Conservation (phyloP, 2,888 invertebrate species). For the Drosophila subsilvestris region DNA sequence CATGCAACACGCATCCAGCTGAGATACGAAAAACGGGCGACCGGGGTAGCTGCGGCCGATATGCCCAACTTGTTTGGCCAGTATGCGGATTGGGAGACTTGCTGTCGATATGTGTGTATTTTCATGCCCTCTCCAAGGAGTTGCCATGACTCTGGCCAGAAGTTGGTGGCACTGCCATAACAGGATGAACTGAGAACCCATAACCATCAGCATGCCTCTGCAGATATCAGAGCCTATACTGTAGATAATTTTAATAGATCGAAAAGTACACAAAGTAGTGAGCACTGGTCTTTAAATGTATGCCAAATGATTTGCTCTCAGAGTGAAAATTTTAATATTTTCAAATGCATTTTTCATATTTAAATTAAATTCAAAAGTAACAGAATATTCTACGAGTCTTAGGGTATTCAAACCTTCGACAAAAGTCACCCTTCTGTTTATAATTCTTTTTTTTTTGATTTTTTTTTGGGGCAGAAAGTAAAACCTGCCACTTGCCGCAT, state of each 20-base stretch:
- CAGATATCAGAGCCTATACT: too few species aligned
- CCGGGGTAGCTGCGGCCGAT: conserved; percentile 4
- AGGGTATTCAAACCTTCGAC: not conserved
- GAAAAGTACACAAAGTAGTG: too few species aligned
- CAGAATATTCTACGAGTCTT: not conserved
- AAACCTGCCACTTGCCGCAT: conserved; percentile 48
- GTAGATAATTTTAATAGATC: too few species aligned
- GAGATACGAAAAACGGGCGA: not conserved
- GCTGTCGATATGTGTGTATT: conserved; percentile 35
- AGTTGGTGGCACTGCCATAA: not conserved
- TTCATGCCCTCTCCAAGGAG: not conserved
- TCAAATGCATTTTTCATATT: too few species aligned
- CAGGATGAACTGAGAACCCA: too few species aligned
- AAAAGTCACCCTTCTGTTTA: not conserved
- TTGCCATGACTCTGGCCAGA: not conserved
- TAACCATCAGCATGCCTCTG: too few species aligned
- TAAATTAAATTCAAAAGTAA: too few species aligned
- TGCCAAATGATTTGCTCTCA: too few species aligned
- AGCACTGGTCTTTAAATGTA: too few species aligned
- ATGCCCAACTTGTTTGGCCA: conserved; percentile 67
- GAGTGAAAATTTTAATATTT: too few species aligned
- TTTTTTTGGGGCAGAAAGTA: conserved; percentile 68
- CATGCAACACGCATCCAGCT: conserved; percentile 67
- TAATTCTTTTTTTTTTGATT: conserved; percentile 10
- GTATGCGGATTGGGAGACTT: conserved; percentile 46